phyloP scores from a whole-genome alignment of 2,888 invertebrate genomes.

The Drosophila incognita region DNA sequence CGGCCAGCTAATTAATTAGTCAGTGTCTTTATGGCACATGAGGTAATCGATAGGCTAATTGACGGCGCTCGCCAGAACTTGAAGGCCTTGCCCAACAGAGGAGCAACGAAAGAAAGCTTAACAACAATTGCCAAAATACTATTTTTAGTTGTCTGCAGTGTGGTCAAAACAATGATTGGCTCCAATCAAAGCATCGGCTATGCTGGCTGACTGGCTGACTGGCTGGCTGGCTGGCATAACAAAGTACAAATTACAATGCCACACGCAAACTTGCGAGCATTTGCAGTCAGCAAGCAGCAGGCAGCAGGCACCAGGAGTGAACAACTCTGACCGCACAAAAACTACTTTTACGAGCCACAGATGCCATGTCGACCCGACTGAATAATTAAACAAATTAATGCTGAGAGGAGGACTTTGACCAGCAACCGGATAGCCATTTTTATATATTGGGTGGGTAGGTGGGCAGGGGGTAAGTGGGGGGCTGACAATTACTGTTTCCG shows the following conservation, averaged over 20 bases:
- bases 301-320: constrained; percentile 8
- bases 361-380: constrained; percentile 29
- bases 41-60: constrained; percentile 42
- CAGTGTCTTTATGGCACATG: constrained; percentile 30
- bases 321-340: constrained; percentile 37
- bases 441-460: constrained; percentile 19
- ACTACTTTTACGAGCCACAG: constrained; percentile 62
- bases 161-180: constrained; percentile 41
- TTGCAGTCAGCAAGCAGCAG: constrained; percentile 9
- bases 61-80: neutral
- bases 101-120: constrained; percentile 59
- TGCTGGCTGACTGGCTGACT: constrained; percentile 20
- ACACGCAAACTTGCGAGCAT: constrained; percentile 59
- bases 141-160: constrained; percentile 33
- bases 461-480: constrained; percentile 6
- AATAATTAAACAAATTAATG: constrained; percentile 61
- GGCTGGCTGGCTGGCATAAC: constrained; percentile 39
- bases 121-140: constrained; percentile 48
- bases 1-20: constrained; percentile 45
- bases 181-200: constrained; percentile 38
- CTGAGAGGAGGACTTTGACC: constrained; percentile 43
- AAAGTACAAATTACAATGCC: constrained; percentile 33
- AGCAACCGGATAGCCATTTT: constrained; percentile 55
- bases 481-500: constrained; percentile 49
- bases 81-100: neutral